phyloP scores from a whole-genome alignment of 2,888 invertebrate genomes.

The Eupsilia transversa region DNA sequence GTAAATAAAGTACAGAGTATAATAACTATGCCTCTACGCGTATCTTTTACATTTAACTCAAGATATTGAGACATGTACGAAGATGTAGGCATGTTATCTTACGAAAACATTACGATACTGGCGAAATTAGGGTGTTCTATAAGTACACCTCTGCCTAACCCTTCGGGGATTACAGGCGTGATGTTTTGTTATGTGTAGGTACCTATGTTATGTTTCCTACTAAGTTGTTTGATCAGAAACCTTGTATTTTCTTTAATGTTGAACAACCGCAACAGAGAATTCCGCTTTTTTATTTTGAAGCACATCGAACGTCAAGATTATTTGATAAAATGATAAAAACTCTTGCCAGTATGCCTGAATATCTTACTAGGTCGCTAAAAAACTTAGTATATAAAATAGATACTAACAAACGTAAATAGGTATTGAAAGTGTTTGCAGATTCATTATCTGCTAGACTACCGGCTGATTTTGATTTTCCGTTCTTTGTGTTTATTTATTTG shows the following conservation, averaged over 20 bases:
- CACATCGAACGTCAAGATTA: neutral
- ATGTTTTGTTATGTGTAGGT: neutral
- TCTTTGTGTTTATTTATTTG: conserved; percentile 62
- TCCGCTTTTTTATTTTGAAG: neutral
- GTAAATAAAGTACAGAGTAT: neutral
- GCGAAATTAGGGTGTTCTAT: neutral
- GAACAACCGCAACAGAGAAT: neutral
- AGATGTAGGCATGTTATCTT: conserved; percentile 1
- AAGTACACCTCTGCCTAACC: neutral
- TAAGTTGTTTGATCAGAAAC: neutral
- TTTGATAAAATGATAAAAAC: conserved; percentile 10
- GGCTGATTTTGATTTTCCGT: conserved; percentile 59
- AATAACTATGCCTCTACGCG: neutral
- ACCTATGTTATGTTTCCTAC: neutral
- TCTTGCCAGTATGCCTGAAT: neutral
- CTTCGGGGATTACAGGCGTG: neutral
- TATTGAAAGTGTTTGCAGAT: conserved; percentile 56
- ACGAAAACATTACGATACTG: neutral
- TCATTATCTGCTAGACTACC: conserved; percentile 60
- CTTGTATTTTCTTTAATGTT: neutral
- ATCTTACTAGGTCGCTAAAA: conserved; percentile 2
- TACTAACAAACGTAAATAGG: conserved; percentile 22
- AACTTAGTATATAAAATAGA: neutral
- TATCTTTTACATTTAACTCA: neutral
- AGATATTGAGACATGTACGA: neutral